A percentile compares a stretch with the other conserved stretches of the same genome.
Evolutionary conservation across 2,888 invertebrate species (phyloP).

Genomic region (Malthinus seriepunctatus): DNA sequence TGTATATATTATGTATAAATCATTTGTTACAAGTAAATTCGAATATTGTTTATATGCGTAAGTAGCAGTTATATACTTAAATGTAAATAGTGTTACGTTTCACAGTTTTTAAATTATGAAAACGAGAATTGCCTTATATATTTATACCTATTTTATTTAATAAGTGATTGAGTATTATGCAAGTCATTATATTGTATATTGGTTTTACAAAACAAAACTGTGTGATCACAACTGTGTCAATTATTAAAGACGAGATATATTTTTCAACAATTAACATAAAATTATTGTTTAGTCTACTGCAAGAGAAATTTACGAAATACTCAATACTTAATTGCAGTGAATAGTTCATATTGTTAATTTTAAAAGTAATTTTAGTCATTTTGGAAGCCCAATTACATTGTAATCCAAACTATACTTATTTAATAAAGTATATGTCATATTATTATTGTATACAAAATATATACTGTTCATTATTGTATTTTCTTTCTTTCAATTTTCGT

Average conservation of each 20-base stretch:
- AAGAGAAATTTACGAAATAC: not conserved
- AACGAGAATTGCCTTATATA: not conserved
- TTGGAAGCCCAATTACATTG: constrained; percentile 3
- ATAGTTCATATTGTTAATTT: not conserved
- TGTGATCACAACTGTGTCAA: constrained; percentile 1
- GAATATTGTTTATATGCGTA: constrained; percentile 6
- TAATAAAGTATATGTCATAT: constrained; percentile 3
- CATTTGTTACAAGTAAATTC: constrained; percentile 1
- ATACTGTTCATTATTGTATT: not conserved
- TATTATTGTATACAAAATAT: constrained; percentile 6
- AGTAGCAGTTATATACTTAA: constrained; percentile 1
- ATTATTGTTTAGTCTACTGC: not conserved
- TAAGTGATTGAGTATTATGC: constrained; percentile 4
- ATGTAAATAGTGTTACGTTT: constrained; percentile 5
- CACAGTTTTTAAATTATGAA: constrained; percentile 2
- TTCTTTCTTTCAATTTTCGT: not conserved
- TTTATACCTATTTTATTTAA: not conserved
- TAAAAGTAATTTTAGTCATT: constrained; percentile 1
- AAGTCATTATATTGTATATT: not conserved
- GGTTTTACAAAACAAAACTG: not conserved
- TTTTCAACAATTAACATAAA: not conserved
- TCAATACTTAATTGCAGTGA: constrained; percentile 5
- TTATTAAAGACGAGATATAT: constrained; percentile 3
- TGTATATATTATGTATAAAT: not conserved
- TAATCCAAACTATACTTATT: constrained; percentile 2